Evolutionary conservation across 2,113 vertebrate species (phyloP).

Genomic region (Anolis sagrei): DNA sequence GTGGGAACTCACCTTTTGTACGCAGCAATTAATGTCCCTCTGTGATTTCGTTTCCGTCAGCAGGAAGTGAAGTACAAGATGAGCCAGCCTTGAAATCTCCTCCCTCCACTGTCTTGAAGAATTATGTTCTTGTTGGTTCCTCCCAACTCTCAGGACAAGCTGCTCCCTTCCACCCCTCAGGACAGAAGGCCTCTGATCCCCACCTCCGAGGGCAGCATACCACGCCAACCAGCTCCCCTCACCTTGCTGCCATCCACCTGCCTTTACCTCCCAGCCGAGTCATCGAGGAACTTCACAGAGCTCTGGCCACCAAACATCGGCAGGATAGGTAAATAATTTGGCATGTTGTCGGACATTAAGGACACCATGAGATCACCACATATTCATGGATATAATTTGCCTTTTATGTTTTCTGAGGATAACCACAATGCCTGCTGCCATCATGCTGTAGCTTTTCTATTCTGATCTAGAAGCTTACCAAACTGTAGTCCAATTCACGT

Average conservation of each 20-base stretch:
- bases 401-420: not conserved
- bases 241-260: slow-evolving; percentile 83
- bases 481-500: not conserved
- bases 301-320: slow-evolving; percentile 94
- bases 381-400: not conserved
- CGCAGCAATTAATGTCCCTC: not conserved
- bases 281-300: slow-evolving; percentile 95
- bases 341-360: not conserved
- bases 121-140: slow-evolving; percentile 73
- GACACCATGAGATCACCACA: not conserved
- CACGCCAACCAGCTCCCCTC: slow-evolving; percentile 90
- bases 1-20: not conserved
- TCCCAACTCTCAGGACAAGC: slow-evolving; percentile 82
- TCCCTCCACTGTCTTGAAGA: slow-evolving; percentile 80
- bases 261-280: slow-evolving; percentile 93
- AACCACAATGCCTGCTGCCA: not conserved
- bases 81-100: slow-evolving; percentile 81
- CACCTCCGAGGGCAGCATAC: slow-evolving; percentile 83
- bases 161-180: slow-evolving; percentile 75
- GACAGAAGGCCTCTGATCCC: slow-evolving; percentile 74
- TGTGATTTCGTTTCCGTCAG: slow-evolving; percentile 38
- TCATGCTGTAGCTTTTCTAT: not conserved
- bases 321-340: slow-evolving; percentile 87
- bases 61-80: slow-evolving; percentile 64
- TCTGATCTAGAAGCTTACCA: not conserved